Conservation (phyloP, 2,888 invertebrate species). For the Furcula furcula region DNA sequence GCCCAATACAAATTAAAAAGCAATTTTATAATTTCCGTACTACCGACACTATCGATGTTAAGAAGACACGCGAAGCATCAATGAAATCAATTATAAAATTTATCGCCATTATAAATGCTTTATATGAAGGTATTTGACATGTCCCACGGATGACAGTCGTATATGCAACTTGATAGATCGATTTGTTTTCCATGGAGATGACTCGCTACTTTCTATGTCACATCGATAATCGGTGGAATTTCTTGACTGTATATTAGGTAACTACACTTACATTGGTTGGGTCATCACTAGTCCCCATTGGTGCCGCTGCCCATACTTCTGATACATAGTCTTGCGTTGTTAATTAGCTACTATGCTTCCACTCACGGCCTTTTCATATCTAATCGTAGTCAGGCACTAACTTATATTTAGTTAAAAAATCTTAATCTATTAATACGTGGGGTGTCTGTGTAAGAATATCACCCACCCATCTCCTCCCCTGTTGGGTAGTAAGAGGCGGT, state of each 20-base stretch:
- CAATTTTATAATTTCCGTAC: slow-evolving; percentile 21
- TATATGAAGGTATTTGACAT: slow-evolving; percentile 49
- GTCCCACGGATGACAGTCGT: slow-evolving; percentile 41
- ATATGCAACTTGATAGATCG: slow-evolving; percentile 54
- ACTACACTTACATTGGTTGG: no score
- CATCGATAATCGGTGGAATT: slow-evolving; percentile 38
- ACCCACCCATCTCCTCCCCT: no score
- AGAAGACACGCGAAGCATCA: slow-evolving; percentile 26
- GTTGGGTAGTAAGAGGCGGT: no score
- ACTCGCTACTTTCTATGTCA: slow-evolving; percentile 51
- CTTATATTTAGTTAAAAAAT: no score
- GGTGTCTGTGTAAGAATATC: no score
- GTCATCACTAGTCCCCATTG: no score
- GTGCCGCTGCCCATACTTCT: no score
- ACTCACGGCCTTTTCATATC: no score
- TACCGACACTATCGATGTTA: slow-evolving; percentile 24
- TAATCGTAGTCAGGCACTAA: no score
- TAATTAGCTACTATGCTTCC: no score
- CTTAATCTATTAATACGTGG: no score
- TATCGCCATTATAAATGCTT: slow-evolving; percentile 47
- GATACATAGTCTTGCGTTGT: no score
- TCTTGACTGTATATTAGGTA: slow-evolving; percentile 12
- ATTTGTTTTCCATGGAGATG: slow-evolving; percentile 46
- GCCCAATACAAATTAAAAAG: slow-evolving; percentile 25
- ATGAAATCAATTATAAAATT: slow-evolving; percentile 37